Evolutionary conservation across 92 coral and sea anemone genomes (phyloP), one percentile per base, ranked within the genome.

Genomic region (Bergia puertoricense): DNA sequence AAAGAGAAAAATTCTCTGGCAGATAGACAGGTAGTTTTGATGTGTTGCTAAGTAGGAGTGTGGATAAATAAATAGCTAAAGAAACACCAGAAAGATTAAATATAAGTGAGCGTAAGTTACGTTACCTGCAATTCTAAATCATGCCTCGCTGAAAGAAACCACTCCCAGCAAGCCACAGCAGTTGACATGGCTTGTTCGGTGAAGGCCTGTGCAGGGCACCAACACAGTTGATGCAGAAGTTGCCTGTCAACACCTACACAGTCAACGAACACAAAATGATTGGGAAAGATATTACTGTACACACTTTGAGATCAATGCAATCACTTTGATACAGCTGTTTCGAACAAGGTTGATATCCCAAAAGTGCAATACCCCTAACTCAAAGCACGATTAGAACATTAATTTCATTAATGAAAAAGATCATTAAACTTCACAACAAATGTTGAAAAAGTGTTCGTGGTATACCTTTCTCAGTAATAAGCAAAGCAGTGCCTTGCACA

Each of bases 91-190:
- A 48, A 48, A 48, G 54, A 8, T 4, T 4, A 48, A 48, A 48
- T 30, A 48, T 16, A 66, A 66, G 73, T 30, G 30, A 69, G 39
- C n/a, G 30, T n/a, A 73, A 73, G 16, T 22, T 16, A 36, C 13
- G 76, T 82, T 74, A 97, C 99, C 79, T 94, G 96, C 41, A 97
- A 91, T 77, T 97, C 99, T 38, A 95, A 77, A 92, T 97, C 99
- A 42, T 94, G 95, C 67, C 99, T 89, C 0, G 99, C 98, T 9
- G 98, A 96, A 74, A 94, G 89, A 62, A 97, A 95, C 99, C 99
- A 97, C 77, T 97, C 94, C 99, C 99, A 97, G 89, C 99, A 97
- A 0, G 94, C 85, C 65, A 97, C 99, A n/a, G 98, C 98, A 2
- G 95, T 94, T 8, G 95, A 92, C 94, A 97, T 82, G 77, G 99